Percentiles rank a stretch among this genome's conserved stretches.
These are phyloP conservation scores for Nasonia oneida DNA, from an alignment of 2,888 invertebrate genomes.

Conservation along the genomic window DNA sequence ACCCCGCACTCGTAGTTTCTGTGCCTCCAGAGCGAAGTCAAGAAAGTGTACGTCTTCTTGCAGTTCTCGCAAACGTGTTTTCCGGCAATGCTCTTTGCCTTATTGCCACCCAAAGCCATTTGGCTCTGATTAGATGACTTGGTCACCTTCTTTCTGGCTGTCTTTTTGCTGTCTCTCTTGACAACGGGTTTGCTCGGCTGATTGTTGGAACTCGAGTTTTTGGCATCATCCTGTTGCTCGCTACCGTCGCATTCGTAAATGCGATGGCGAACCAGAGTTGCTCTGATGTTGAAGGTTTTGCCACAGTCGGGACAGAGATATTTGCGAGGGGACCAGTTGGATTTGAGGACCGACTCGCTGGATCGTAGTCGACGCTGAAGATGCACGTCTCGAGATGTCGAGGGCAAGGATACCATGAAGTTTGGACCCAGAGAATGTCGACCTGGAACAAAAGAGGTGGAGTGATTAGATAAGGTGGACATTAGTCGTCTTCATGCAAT, in stretches of 20 bases:
- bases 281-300: constrained; percentile 71
- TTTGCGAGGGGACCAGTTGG: constrained; percentile 65
- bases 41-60: constrained; percentile 70
- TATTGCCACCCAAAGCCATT: not conserved
- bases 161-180: not conserved
- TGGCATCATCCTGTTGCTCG: constrained; percentile 1
- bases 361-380: constrained; percentile 69
- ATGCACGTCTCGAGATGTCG: not conserved
- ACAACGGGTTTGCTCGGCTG: not conserved
- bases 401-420: not conserved
- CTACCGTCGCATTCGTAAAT: constrained; percentile 67
- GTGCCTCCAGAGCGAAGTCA: constrained; percentile 75
- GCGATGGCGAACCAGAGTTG: constrained; percentile 72
- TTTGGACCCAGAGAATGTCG: not conserved
- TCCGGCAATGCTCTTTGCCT: constrained; percentile 53
- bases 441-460: not conserved
- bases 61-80: constrained; percentile 70
- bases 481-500: not conserved
- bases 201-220: not conserved
- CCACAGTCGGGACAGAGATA: constrained; percentile 73
- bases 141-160: not conserved
- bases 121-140: not conserved
- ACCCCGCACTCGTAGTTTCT: constrained; percentile 77
- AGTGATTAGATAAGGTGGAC: not conserved
- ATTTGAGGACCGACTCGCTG: constrained; percentile 59